Evolutionary conservation across 2,888 invertebrate species (phyloP).

Genomic region (Drosophila mercatorum): DNA sequence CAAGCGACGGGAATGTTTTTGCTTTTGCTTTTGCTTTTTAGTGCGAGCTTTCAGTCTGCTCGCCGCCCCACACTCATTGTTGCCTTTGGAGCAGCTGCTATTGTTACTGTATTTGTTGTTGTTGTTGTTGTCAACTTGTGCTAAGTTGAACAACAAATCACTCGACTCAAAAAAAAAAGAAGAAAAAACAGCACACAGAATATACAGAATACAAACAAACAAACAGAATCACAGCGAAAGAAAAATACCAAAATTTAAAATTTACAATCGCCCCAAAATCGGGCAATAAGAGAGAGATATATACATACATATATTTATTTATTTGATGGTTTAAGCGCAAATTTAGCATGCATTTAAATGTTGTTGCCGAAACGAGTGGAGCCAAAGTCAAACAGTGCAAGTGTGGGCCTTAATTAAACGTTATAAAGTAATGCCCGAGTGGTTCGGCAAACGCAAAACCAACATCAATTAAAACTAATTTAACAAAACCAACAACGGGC

Average conservation of each 20-base stretch:
- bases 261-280: constrained; percentile 19
- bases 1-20: constrained; percentile 57
- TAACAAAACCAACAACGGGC: constrained; percentile 26
- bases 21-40: constrained; percentile 36
- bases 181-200: background rate
- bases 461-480: constrained; percentile 14
- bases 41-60: constrained; percentile 6
- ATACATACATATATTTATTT: background rate
- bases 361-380: constrained; percentile 58
- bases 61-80: constrained; percentile 46
- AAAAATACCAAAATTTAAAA: constrained; percentile 58
- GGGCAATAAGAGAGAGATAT: constrained; percentile 4
- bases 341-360: constrained; percentile 55
- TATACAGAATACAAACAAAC: constrained; percentile 2
- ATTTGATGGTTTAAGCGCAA: constrained; percentile 38
- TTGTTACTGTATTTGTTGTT: constrained; percentile 58
- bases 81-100: constrained; percentile 76
- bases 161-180: constrained; percentile 54
- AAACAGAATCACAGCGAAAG: constrained; percentile 70
- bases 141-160: constrained; percentile 80
- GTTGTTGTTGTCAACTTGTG: constrained; percentile 65
- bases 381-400: constrained; percentile 70
- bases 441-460: constrained; percentile 40
- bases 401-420: constrained; percentile 67
- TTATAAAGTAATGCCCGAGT: constrained; percentile 72